Evolutionary conservation across 2,888 invertebrate species (phyloP).

Genomic region (Meghimatium bilineatum): DNA sequence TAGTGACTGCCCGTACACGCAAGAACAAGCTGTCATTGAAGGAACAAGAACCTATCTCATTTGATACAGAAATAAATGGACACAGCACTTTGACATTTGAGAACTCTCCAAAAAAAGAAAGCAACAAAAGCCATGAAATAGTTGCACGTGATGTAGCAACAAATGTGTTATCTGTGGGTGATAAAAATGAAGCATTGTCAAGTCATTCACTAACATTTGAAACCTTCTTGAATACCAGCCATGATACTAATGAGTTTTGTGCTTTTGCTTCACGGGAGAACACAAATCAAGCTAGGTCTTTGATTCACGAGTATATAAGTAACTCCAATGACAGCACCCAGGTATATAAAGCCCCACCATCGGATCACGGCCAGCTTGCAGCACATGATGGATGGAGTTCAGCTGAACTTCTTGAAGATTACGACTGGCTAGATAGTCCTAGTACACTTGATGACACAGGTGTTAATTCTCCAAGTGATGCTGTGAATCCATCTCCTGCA

Average conservation of each 20-base stretch:
- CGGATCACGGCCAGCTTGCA: not conserved
- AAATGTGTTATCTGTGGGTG: not conserved
- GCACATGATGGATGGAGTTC: not conserved
- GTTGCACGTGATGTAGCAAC: not conserved
- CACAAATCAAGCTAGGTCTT: not conserved
- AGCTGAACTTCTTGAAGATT: not conserved
- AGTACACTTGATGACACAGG: not conserved
- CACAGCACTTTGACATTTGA: not conserved
- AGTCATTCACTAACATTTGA: not conserved
- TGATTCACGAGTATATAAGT: not conserved
- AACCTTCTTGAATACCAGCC: not conserved
- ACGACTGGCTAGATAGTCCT: not conserved
- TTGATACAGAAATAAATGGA: constrained; percentile 13
- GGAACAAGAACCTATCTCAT: constrained; percentile 8
- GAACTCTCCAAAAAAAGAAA: not conserved
- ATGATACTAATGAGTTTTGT: not conserved
- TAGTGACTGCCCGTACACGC: constrained; percentile 1
- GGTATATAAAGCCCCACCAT: not conserved
- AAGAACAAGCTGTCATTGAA: not conserved
- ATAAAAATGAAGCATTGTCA: not conserved
- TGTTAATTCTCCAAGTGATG: not conserved
- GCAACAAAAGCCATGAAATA: not conserved
- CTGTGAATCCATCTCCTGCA: not conserved
- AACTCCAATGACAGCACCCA: not conserved
- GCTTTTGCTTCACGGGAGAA: not conserved